Evolutionary conservation across 2,113 vertebrate genomes (phyloP).

Genomic region (Mola mola): DNA sequence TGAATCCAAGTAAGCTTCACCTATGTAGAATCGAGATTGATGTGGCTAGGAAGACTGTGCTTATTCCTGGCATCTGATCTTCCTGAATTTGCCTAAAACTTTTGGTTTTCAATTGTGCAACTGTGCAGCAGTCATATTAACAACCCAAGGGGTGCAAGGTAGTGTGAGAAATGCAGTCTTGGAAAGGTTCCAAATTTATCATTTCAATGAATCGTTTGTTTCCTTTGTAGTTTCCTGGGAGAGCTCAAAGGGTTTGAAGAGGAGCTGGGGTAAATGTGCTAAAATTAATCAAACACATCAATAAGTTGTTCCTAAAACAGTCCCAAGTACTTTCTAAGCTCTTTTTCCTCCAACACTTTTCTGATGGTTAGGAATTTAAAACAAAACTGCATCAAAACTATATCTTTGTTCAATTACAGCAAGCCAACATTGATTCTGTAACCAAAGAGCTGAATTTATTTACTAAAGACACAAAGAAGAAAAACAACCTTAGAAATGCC

Average conservation of each 20-base stretch:
- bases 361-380: slow-evolving; percentile 25
- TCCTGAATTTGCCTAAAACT: slow-evolving; percentile 64
- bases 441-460: slow-evolving; percentile 72
- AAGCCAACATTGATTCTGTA: slow-evolving; percentile 31
- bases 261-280: slow-evolving; percentile 45
- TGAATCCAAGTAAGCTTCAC: slow-evolving; percentile 58
- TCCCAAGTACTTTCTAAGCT: slow-evolving; percentile 42
- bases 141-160: slow-evolving; percentile 42
- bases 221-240: slow-evolving; percentile 51
- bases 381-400: slow-evolving; percentile 11
- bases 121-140: slow-evolving; percentile 59
- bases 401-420: slow-evolving; percentile 31
- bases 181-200: slow-evolving; percentile 58
- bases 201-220: slow-evolving; percentile 72
- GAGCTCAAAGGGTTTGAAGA: slow-evolving; percentile 46
- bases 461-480: slow-evolving; percentile 39
- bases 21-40: slow-evolving; percentile 64
- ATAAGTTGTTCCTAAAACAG: slow-evolving; percentile 41
- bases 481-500: not conserved
- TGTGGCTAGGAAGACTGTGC: slow-evolving; percentile 58
- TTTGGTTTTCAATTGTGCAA: slow-evolving; percentile 45
- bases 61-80: slow-evolving; percentile 64
- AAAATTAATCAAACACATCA: slow-evolving; percentile 71
- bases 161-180: slow-evolving; percentile 39
- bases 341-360: slow-evolving; percentile 29